Evolutionary conservation across 2,113 vertebrate genomes (phyloP), one percentile per base, ranked within the genome.

Genomic region (Delphinus delphis): DNA sequence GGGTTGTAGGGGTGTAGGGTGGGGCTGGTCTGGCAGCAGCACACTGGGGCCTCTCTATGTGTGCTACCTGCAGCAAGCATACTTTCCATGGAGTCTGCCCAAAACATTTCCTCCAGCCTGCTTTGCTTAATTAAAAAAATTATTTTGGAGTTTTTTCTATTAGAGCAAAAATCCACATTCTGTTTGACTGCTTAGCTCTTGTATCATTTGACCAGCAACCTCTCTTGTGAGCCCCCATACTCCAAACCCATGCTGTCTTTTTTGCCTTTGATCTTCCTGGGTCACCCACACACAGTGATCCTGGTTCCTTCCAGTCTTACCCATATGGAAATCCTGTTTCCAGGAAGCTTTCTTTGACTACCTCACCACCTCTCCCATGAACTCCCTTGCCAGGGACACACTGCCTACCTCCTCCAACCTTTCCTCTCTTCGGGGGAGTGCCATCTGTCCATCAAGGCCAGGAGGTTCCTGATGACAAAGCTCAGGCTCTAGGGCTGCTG

Each of bases 81-180:
- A 96, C 79, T 97, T 98, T 98, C 96, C 95, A 97, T 50, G 80
- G 55, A 95, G 80, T 88, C 91, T 97, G 80, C 85, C 97, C 95
- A 94, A 82, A 95, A 95, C 76, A 96, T 95, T 98, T 97, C 92
- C 76, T 94, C 70, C 70, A 90, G 84, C 63, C 58, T 96, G 71
- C 70, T 92, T 96, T 88, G 68, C 95, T 94, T 95, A 96, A 82
- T 77, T 47, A 73, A 92, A 76, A 86, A 93, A 94, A 76, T 47
- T 91, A 20, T 95, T 93, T 94, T 58, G 50, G 67, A 70, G 17
- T 68, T 88, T 79, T 95, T 71, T 38, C 68, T 94, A 74, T 20
- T 90, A 85, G 86, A 96, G 60, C 55, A 91, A 96, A 93, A 93
- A 82, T 88, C 20, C 83, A 92, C 82, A 86, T 92, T 93, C n/a